A percentile compares a stretch with the other conserved stretches of the same genome.
Conservation (phyloP, 2,888 invertebrate genomes). For the Exocentrus adspersus region DNA sequence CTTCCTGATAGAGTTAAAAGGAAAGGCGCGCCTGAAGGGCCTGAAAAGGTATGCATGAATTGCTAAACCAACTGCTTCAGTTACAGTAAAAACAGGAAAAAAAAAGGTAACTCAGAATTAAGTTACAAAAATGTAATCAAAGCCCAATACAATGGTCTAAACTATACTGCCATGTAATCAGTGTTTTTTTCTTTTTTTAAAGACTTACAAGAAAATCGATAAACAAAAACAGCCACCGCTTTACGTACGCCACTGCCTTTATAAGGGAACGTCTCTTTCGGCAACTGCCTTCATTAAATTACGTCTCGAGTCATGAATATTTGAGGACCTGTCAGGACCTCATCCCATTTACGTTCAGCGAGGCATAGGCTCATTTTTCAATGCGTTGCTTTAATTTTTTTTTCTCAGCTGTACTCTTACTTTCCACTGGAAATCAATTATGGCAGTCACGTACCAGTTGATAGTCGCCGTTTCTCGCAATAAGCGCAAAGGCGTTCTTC, state of each 20-base stretch:
- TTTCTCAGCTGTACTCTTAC: background rate
- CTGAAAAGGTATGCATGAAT: too few relatives aligned
- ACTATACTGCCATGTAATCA: too few relatives aligned
- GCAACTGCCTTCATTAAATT: slow-evolving; percentile 50
- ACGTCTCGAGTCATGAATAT: slow-evolving; percentile 56
- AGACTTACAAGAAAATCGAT: too few relatives aligned
- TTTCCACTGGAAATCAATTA: background rate
- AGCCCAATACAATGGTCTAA: too few relatives aligned
- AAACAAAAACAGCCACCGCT: too few relatives aligned
- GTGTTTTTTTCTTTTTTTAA: too few relatives aligned
- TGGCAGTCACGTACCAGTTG: background rate
- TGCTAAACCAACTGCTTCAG: too few relatives aligned
- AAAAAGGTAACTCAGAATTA: too few relatives aligned
- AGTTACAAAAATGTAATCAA: too few relatives aligned
- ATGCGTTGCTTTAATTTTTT: slow-evolving; percentile 15
- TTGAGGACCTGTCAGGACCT: slow-evolving; percentile 56
- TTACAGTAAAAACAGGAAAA: too few relatives aligned
- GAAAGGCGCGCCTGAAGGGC: too few relatives aligned
- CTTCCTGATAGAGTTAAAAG: slow-evolving; percentile 13
- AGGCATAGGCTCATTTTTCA: slow-evolving; percentile 54
- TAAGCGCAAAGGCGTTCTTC: background rate
- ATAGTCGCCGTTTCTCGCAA: background rate
- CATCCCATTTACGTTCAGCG: slow-evolving; percentile 57
- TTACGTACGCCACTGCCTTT: too few relatives aligned
- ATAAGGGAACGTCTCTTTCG: slow-evolving; percentile 23